Evolutionary conservation across 2,888 invertebrate species (phyloP).

Genomic region (Mesorhabditis spiculigera): DNA sequence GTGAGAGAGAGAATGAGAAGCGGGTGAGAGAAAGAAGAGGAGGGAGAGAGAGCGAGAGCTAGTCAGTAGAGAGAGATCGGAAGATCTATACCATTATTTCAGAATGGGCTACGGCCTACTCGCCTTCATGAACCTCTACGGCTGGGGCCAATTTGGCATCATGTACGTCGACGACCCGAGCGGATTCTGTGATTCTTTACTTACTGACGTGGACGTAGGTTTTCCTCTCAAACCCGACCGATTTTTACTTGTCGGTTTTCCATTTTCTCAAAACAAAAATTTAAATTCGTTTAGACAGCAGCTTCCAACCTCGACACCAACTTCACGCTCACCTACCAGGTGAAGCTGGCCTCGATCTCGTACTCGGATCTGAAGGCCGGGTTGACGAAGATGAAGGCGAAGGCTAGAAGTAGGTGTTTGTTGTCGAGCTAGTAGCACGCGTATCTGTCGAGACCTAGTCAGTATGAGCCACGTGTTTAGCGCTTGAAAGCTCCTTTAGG

Average conservation of each 20-base stretch:
- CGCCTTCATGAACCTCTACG: background rate
- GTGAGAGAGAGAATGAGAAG: too few species aligned
- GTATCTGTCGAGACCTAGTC: too few species aligned
- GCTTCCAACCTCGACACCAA: background rate
- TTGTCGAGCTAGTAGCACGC: too few species aligned
- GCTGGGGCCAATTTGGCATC: background rate
- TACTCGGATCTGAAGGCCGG: background rate
- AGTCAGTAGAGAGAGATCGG: too few species aligned
- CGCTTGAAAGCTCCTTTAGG: too few species aligned
- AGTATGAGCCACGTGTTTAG: too few species aligned
- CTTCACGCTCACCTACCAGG: background rate
- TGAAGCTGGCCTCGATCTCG: background rate
- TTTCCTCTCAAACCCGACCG: too few species aligned
- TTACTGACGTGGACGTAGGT: background rate
- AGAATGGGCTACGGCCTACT: conserved; percentile 2
- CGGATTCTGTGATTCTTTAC: background rate
- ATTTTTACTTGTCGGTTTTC: too few species aligned
- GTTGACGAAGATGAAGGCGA: background rate
- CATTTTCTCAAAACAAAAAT: background rate
- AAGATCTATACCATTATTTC: too few species aligned
- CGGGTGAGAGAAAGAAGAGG: too few species aligned
- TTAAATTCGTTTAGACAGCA: background rate
- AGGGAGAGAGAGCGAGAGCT: too few species aligned
- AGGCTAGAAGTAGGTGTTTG: background rate
- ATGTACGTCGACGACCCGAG: background rate